phyloP scores from a whole-genome alignment of 2,888 invertebrate genomes.

The Tetragonisca angustula region DNA sequence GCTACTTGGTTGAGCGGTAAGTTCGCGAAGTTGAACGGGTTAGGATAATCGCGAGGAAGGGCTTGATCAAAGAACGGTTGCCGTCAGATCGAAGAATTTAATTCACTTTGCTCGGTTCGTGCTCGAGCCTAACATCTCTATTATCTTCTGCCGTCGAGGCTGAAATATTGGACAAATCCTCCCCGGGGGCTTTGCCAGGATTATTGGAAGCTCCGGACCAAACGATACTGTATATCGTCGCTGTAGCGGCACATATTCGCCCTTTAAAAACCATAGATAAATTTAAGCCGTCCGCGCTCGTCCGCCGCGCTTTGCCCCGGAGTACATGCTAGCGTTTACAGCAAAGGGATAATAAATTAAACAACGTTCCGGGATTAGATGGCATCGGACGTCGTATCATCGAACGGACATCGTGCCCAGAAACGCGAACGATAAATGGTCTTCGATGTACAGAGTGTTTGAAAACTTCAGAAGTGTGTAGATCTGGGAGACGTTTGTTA shows the following conservation, averaged over 20 bases:
- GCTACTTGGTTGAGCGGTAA: not conserved
- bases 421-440: slow-evolving; percentile 31
- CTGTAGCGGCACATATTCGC: slow-evolving; percentile 51
- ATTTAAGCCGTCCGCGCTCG: slow-evolving; percentile 47
- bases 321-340: slow-evolving; percentile 22
- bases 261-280: slow-evolving; percentile 64
- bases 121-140: slow-evolving; percentile 60
- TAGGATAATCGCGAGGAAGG: slow-evolving; percentile 37
- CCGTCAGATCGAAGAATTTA: slow-evolving; percentile 58
- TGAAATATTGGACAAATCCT: slow-evolving; percentile 72
- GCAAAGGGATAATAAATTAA: slow-evolving; percentile 52
- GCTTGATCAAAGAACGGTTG: slow-evolving; percentile 47
- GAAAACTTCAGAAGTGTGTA: too few relatives aligned
- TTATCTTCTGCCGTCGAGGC: slow-evolving; percentile 60
- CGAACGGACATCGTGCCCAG: not conserved
- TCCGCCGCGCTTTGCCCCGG: slow-evolving; percentile 7
- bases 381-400: not conserved
- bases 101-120: slow-evolving; percentile 58
- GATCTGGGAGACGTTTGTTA: too few relatives aligned
- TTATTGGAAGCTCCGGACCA: slow-evolving; percentile 61
- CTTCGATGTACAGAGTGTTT: not conserved
- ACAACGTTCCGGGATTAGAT: not conserved
- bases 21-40: slow-evolving; percentile 17
- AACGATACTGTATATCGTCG: slow-evolving; percentile 59
- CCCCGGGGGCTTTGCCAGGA: slow-evolving; percentile 60